A percentile compares a stretch with the other conserved stretches of the same genome.
phyloP scores from a whole-genome alignment of 2,113 vertebrate species.

The Baryphthengus martii region DNA sequence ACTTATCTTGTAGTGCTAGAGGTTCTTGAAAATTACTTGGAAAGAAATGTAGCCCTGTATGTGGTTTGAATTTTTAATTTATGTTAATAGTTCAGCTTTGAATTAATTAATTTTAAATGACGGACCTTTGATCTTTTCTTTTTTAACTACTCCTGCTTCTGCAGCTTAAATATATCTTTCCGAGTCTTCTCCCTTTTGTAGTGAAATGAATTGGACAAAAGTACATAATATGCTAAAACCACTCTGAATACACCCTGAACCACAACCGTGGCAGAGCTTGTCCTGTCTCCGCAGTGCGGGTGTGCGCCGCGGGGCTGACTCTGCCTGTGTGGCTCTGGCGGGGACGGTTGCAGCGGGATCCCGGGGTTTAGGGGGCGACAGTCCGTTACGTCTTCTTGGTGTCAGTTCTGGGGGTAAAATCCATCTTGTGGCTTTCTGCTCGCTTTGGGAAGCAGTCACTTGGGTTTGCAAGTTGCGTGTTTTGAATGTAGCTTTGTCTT shows the following conservation, averaged over 20 bases:
- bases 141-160: background rate
- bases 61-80: conserved; percentile 47
- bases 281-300: fast-evolving
- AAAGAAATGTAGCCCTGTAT: background rate
- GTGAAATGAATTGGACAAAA: background rate
- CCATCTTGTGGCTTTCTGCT: background rate
- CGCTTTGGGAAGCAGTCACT: background rate
- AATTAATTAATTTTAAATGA: conserved; percentile 6
- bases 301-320: too few relatives aligned
- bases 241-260: background rate
- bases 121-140: background rate
- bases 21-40: conserved; percentile 31
- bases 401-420: background rate
- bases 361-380: background rate
- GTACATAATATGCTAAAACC: background rate
- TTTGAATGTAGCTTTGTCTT: background rate
- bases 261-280: fast-evolving
- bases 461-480: background rate
- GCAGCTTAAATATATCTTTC: background rate
- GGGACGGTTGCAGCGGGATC: background rate
- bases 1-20: conserved; percentile 3
- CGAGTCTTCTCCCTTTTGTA: background rate
- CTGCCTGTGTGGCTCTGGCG: background rate
- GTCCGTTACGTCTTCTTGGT: fast-evolving
- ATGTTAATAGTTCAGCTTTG: background rate